phyloP scores from a whole-genome alignment of 2,888 invertebrate genomes.

The Lepidochrysops patricia region DNA sequence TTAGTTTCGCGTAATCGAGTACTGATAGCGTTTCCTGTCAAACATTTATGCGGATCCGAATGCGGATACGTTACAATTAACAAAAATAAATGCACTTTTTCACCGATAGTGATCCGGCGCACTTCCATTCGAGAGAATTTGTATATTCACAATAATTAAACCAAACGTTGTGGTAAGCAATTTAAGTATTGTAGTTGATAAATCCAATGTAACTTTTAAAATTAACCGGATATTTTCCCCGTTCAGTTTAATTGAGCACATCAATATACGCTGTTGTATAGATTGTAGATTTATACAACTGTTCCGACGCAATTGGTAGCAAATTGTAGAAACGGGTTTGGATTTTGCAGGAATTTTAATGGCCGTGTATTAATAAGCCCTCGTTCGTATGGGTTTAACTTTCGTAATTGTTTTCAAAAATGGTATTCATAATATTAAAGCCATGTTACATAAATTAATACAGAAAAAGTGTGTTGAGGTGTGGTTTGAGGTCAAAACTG shows the following conservation, averaged over 20 bases:
- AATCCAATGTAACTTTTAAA: constrained; percentile 6
- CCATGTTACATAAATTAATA: too few species aligned
- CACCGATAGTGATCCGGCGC: background rate
- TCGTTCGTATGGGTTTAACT: too few species aligned
- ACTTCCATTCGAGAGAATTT: background rate
- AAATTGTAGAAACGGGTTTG: background rate
- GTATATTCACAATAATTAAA: constrained; percentile 3
- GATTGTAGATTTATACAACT: background rate
- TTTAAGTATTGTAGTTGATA: constrained; percentile 8
- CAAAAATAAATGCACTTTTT: constrained; percentile 13
- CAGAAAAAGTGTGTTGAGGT: too few species aligned
- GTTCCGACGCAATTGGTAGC: background rate
- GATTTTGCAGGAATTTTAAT: too few species aligned
- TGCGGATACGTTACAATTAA: constrained; percentile 8
- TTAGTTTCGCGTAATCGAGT: constrained; percentile 4
- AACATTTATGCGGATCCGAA: constrained; percentile 6
- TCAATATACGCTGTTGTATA: background rate
- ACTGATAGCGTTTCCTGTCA: constrained; percentile 9
- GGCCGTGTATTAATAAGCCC: too few species aligned
- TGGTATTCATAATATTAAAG: too few species aligned
- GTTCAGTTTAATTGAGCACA: constrained; percentile 2
- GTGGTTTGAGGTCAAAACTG: too few species aligned
- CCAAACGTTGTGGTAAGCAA: background rate
- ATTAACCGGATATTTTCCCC: background rate
- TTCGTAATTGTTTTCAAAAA: too few species aligned